These are phyloP conservation scores for Daboia siamensis DNA, from an alignment of 2,113 vertebrate species.

Conservation along the genomic window DNA sequence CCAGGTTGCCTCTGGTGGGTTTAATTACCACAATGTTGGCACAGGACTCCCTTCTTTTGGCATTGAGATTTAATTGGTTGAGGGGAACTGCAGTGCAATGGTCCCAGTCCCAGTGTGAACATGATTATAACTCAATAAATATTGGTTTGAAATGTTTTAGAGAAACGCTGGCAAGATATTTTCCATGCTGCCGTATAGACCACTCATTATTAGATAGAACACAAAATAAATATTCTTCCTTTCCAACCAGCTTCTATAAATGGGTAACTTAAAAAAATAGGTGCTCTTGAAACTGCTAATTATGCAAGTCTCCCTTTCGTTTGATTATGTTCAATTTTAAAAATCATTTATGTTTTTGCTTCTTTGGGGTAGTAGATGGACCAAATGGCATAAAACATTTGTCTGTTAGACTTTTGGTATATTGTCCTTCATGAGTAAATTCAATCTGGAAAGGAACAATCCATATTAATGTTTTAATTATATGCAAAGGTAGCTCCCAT, in stretches of 20 bases:
- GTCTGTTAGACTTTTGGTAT: not conserved
- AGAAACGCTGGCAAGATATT: constrained; percentile 16
- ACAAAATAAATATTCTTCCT: not conserved
- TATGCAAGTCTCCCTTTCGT: not conserved
- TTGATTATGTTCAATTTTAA: not conserved
- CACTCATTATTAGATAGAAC: constrained; percentile 25
- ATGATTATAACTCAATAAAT: not conserved
- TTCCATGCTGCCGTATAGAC: not conserved
- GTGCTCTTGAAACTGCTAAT: not conserved
- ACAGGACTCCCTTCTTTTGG: not conserved
- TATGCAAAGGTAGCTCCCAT: not conserved
- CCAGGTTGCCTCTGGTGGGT: constrained; percentile 13
- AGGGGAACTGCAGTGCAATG: not conserved
- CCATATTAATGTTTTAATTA: not conserved
- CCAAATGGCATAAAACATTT: not conserved
- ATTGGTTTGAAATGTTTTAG: not conserved
- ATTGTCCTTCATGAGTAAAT: not conserved
- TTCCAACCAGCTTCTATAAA: constrained; percentile 3
- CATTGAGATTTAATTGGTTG: not conserved
- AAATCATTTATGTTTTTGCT: not conserved
- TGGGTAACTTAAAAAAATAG: not conserved
- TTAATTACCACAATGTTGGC: constrained; percentile 1
- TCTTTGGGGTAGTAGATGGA: not conserved
- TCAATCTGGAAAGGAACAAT: not conserved
- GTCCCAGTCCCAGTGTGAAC: not conserved